phyloP scores from a whole-genome alignment of 2,113 vertebrate species.

The Suricata suricatta region DNA sequence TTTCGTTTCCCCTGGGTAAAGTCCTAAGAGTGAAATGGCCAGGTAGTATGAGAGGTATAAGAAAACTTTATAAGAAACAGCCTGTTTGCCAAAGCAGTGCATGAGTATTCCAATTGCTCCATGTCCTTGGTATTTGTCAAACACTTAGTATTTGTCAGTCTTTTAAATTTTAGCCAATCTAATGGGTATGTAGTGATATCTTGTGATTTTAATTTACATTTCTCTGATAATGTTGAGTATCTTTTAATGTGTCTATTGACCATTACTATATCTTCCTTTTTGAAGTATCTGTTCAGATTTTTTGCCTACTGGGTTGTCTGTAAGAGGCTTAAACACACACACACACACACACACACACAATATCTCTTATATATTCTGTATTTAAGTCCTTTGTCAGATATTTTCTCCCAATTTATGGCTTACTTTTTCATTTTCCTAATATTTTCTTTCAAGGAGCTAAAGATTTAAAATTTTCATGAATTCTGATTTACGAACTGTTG shows the following conservation, averaged over 20 bases:
- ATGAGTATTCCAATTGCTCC: neutral
- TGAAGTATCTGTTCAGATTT: neutral
- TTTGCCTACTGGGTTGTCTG: neutral
- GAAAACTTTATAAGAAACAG: neutral
- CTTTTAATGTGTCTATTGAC: neutral
- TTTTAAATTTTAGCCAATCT: neutral
- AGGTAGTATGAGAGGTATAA: neutral
- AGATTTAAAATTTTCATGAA: constrained; percentile 1
- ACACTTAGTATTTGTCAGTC: neutral
- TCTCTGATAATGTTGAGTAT: neutral
- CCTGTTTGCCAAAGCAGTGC: neutral
- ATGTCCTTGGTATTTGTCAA: neutral
- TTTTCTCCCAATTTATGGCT: neutral
- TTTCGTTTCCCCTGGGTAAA: neutral
- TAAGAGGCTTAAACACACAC: neutral
- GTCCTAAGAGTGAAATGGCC: neutral
- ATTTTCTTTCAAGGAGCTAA: neutral
- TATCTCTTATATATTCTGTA: neutral
- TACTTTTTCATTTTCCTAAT: neutral
- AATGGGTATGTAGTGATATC: neutral
- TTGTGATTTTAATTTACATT: neutral
- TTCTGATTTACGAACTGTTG: neutral
- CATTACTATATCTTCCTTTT: neutral
- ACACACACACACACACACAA: too few species aligned
- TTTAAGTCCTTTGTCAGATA: neutral